phyloP scores from a whole-genome alignment of 2,113 vertebrate species.

The Tachysurus fulvidraco region DNA sequence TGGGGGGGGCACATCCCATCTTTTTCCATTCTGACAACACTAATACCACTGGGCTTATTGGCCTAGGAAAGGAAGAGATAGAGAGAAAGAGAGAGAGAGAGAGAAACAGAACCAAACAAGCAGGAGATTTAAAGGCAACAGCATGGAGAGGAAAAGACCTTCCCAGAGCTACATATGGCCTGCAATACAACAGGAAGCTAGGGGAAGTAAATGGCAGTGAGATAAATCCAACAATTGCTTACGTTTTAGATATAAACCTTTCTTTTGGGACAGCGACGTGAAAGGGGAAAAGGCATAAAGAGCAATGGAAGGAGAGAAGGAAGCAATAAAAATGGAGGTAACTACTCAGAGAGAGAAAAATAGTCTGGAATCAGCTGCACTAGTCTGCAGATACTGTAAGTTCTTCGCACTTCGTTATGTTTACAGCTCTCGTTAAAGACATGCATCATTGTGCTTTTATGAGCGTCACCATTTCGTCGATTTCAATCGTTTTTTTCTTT shows the following conservation, averaged over 20 bases:
- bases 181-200: conserved; percentile 3
- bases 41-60: conserved; percentile 41
- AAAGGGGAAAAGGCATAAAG: background rate
- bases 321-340: background rate
- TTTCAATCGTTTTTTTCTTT: conserved; percentile 16
- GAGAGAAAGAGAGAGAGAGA: background rate
- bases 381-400: conserved; percentile 18
- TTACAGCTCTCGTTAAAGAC: conserved; percentile 16
- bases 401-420: conserved; percentile 26
- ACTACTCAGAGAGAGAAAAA: background rate
- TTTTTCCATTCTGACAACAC: conserved; percentile 38
- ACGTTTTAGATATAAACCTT: background rate
- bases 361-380: conserved; percentile 1
- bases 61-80: background rate
- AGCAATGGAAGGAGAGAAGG: background rate
- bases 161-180: conserved; percentile 16
- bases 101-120: conserved; percentile 20
- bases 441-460: conserved; percentile 10
- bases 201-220: background rate
- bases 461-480: background rate
- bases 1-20: conserved; percentile 6
- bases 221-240: conserved; percentile 13
- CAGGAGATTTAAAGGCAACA: conserved; percentile 13
- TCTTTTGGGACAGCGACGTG: background rate
- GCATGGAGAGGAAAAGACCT: background rate